phyloP scores from a whole-genome alignment of 2,888 invertebrate genomes.

The Pherbina coryleti region DNA sequence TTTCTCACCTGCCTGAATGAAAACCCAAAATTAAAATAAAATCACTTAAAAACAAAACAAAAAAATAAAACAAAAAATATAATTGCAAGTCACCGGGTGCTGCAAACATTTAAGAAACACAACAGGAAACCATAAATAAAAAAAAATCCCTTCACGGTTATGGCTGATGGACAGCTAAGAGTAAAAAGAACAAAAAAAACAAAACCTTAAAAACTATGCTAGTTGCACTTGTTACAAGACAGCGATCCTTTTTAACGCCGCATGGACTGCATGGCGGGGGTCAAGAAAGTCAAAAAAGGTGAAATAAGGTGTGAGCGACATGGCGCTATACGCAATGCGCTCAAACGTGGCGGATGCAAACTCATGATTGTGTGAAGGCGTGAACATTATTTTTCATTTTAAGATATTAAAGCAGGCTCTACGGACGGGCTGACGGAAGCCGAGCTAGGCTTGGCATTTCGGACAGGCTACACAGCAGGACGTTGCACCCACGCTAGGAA shows the following conservation, averaged over 20 bases:
- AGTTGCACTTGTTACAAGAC: constrained; percentile 14
- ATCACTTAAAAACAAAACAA: not conserved
- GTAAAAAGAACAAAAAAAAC: not conserved
- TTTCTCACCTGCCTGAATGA: constrained; percentile 4
- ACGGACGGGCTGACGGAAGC: constrained; percentile 7
- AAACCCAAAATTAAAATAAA: constrained; percentile 2
- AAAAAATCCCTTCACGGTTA: not conserved
- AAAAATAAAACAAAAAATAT: not conserved
- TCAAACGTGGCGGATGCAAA: constrained; percentile 2
- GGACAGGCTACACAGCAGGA: constrained; percentile 22
- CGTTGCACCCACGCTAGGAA: constrained; percentile 5
- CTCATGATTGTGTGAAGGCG: constrained; percentile 26
- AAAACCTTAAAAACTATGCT: not conserved
- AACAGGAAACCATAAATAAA: constrained; percentile 21
- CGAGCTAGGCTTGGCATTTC: not conserved
- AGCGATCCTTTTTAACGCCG: not conserved
- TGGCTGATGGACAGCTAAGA: not conserved
- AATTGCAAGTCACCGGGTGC: constrained; percentile 2
- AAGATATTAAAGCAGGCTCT: not conserved
- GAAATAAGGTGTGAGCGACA: constrained; percentile 14
- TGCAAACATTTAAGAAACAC: constrained; percentile 2
- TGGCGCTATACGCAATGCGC: not conserved
- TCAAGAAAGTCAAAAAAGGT: not conserved
- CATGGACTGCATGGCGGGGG: constrained; percentile 8
- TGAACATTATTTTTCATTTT: constrained; percentile 28